phyloP scores from a whole-genome alignment of 2,113 vertebrate species.

The Campylorhamphus procurvoides region DNA sequence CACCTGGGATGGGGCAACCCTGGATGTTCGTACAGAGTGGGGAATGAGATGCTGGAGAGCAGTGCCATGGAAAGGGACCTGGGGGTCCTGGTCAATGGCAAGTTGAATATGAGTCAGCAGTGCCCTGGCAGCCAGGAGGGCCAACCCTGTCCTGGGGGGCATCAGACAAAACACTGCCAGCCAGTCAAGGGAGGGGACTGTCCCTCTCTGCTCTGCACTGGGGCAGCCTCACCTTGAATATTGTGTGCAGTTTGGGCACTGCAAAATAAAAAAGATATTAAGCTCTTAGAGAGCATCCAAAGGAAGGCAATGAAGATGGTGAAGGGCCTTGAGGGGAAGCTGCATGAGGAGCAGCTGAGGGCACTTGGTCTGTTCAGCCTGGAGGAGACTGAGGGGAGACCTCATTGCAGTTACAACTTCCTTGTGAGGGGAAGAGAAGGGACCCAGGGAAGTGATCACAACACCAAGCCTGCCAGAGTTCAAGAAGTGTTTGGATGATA shows the following conservation, averaged over 20 bases:
- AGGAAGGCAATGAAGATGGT: neutral
- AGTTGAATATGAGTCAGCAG: neutral
- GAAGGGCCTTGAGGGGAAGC: neutral
- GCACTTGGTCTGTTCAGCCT: neutral
- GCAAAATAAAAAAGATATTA: neutral
- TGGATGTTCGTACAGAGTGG: neutral
- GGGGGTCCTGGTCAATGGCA: neutral
- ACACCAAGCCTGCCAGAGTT: neutral
- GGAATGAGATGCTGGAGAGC: neutral
- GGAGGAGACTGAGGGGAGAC: neutral
- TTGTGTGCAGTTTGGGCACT: neutral
- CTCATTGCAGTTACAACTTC: neutral
- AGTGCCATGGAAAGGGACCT: neutral
- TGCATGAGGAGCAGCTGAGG: neutral
- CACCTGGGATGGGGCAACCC: neutral
- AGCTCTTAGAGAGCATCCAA: neutral
- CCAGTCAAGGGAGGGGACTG: neutral
- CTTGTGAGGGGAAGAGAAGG: neutral
- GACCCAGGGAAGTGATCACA: neutral
- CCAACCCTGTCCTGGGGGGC: neutral
- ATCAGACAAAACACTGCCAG: neutral
- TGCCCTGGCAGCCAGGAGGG: neutral
- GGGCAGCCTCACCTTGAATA: neutral
- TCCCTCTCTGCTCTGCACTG: neutral
- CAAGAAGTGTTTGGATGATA: neutral